phyloP scores from a whole-genome alignment of 2,113 vertebrate species.

The Nycticebus coucang region DNA sequence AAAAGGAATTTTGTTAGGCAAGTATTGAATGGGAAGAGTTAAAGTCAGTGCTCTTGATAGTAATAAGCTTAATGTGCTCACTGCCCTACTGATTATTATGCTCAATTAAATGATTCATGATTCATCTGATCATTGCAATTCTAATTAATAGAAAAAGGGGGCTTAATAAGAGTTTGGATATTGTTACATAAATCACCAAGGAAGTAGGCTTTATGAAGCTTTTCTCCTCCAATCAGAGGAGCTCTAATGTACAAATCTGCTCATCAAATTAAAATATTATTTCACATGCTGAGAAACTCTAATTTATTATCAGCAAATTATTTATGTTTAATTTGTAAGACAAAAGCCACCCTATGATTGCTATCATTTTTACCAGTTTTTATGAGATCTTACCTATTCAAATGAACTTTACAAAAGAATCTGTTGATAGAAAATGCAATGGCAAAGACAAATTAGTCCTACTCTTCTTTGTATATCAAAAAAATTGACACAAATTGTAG shows the following conservation, averaged over 20 bases:
- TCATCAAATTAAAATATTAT: conserved; percentile 46
- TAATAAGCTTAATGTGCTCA: background rate
- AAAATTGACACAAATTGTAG: background rate
- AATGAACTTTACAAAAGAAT: background rate
- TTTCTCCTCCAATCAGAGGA: background rate
- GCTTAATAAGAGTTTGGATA: background rate
- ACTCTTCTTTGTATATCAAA: background rate
- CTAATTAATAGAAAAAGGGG: background rate
- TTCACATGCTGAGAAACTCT: conserved; percentile 15
- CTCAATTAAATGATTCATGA: conserved; percentile 5
- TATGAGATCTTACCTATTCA: conserved; percentile 27
- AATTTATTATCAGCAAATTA: conserved; percentile 4
- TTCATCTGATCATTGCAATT: conserved; percentile 23
- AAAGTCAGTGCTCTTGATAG: background rate
- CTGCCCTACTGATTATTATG: background rate
- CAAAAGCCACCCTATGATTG: background rate
- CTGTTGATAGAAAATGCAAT: background rate
- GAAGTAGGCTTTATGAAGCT: conserved; percentile 12
- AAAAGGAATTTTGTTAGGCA: conserved; percentile 1
- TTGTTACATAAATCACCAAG: background rate
- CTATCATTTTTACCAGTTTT: background rate
- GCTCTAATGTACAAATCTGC: background rate
- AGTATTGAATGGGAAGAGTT: background rate
- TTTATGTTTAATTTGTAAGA: conserved; percentile 35
- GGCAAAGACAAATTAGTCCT: background rate